phyloP scores from a whole-genome alignment of 2,113 vertebrate genomes.

The Dicerorhinus sumatrensis region DNA sequence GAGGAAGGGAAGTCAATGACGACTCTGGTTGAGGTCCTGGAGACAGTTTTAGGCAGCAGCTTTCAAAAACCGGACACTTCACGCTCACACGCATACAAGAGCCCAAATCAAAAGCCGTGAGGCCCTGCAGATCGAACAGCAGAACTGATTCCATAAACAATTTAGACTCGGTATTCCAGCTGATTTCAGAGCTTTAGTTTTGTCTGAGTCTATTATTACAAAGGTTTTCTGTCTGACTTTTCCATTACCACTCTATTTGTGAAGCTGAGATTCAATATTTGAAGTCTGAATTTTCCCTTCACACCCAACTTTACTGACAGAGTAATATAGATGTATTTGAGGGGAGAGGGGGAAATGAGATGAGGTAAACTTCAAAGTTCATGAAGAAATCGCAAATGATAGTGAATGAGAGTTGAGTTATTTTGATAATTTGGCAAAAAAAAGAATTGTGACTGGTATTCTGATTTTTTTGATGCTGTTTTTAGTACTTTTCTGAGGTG shows the following conservation, averaged over 20 bases:
- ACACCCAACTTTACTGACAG: slow-evolving; percentile 75
- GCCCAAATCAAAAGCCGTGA: slow-evolving; percentile 48
- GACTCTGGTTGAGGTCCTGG: not conserved
- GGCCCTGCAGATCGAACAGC: slow-evolving; percentile 38
- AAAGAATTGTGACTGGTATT: slow-evolving; percentile 16
- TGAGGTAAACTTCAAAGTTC: slow-evolving; percentile 79
- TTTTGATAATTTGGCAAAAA: slow-evolving; percentile 73
- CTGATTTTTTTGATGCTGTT: slow-evolving; percentile 50
- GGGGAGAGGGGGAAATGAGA: slow-evolving; percentile 77
- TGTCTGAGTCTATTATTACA: slow-evolving; percentile 75
- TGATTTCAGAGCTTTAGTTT: slow-evolving; percentile 83
- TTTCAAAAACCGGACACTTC: slow-evolving; percentile 64
- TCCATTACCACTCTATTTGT: slow-evolving; percentile 84
- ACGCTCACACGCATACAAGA: not conserved
- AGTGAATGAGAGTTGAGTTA: slow-evolving; percentile 66
- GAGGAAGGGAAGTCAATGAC: not conserved
- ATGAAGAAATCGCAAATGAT: slow-evolving; percentile 82
- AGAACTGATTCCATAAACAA: slow-evolving; percentile 82
- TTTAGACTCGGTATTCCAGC: slow-evolving; percentile 75
- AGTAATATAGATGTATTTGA: slow-evolving; percentile 75
- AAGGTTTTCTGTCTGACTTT: slow-evolving; percentile 82
- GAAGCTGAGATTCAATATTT: slow-evolving; percentile 84
- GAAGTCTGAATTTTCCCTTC: slow-evolving; percentile 76
- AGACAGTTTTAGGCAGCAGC: not conserved
- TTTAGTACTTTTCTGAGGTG: slow-evolving; percentile 64